These are phyloP conservation scores for Trichogramma evanescens DNA, from an alignment of 2,888 invertebrate genomes.

Conservation along the genomic window DNA sequence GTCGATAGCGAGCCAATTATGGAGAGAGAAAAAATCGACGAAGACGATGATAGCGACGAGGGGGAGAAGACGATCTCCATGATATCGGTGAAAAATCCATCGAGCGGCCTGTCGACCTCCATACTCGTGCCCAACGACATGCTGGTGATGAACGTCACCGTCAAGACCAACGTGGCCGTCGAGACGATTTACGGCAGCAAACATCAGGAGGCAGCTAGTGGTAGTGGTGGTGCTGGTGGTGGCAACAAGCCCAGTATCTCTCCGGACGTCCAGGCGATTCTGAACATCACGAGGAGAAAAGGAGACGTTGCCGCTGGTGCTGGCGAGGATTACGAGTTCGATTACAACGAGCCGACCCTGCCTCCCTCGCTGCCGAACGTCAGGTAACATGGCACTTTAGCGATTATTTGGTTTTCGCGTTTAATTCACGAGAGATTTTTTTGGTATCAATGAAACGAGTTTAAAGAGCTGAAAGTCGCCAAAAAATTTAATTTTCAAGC, in stretches of 20 bases:
- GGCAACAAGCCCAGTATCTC: slow-evolving; percentile 43
- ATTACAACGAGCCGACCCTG: slow-evolving; percentile 64
- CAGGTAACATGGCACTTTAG: slow-evolving; percentile 47
- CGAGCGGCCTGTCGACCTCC: slow-evolving; percentile 30
- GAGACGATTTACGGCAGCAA: slow-evolving; percentile 50
- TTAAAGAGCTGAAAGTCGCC: no score
- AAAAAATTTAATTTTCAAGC: no score
- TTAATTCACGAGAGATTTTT: background rate
- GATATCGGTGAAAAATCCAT: slow-evolving; percentile 24
- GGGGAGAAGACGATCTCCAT: background rate
- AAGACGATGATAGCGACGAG: slow-evolving; percentile 2
- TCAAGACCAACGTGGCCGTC: slow-evolving; percentile 45
- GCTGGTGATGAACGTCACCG: slow-evolving; percentile 55
- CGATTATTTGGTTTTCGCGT: background rate
- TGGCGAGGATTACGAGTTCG: slow-evolving; percentile 61
- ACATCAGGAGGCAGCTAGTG: background rate
- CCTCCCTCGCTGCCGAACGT: slow-evolving; percentile 79
- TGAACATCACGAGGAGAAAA: slow-evolving; percentile 50
- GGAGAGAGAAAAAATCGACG: no score
- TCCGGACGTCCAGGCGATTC: slow-evolving; percentile 48
- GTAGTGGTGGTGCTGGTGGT: slow-evolving; percentile 37
- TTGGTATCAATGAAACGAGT: no score
- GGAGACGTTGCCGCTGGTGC: slow-evolving; percentile 33
- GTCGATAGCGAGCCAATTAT: background rate
- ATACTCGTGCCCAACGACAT: slow-evolving; percentile 50